Evolutionary conservation across 2,797 vertebrate genomes (phyloP), one percentile per base, ranked within the genome.

Genomic region (Alfaro cultratus): DNA sequence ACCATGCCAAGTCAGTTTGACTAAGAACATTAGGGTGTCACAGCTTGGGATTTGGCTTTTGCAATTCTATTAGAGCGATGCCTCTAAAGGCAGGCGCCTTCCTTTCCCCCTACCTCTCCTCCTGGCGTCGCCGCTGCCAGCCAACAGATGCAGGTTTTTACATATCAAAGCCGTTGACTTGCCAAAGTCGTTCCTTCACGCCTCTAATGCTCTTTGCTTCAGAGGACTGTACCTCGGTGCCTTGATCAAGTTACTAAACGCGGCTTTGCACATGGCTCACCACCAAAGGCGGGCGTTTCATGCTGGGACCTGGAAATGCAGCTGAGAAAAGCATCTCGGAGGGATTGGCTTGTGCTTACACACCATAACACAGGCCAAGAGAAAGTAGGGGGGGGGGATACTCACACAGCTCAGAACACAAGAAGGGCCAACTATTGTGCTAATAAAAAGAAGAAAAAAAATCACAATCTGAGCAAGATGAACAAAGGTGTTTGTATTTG

Each of bases 121-220:
- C 78, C 90, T 91, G 91, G 90, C 86, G 67, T 68, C 21, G 89
- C 92, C 87, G 77, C 83, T 76, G 88, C 88, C 88, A 91, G 88
- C 91, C 88, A 85, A 88, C 90, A 91, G 92, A 95, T 95, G 94
- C 90, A 91, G 91, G 87, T 91, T 93, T 94, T 94, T 90, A 94
- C 91, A 95, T 94, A 95, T 95, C 94, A 96, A 95, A 96, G 95
- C 92, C 91, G 92, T 93, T 91, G 91, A 93, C 94, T 94, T 82
- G 91, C 90, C 86, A 89, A 88, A 92, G 92, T 93, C 90, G 82
- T 90, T 94, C 91, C 90, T 94, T 93, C 91, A 94, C 85, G 93
- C 89, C 88, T 93, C 93, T 94, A 95, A 95, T 94, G 92, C 93
- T 94, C 93, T 94, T 94, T 94, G 89, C 94, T 94, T 93, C 93